Conservation (phyloP, 1,140 invertebrate species). For the Anagrus nilaparvatae region DNA sequence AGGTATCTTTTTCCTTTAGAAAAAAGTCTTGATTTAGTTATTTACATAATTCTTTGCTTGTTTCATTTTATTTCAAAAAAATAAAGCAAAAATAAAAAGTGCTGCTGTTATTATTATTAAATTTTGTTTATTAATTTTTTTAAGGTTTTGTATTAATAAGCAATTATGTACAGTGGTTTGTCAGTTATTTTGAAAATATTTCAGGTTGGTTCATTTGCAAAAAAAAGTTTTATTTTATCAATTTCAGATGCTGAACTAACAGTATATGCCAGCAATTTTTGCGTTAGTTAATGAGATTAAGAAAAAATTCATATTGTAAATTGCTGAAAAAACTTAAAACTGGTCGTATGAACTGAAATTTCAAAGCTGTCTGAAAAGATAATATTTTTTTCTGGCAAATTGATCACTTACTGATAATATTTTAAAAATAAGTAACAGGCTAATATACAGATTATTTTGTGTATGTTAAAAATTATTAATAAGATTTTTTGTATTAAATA, state of each 20-base stretch:
- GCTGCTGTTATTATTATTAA: constrained; percentile 7
- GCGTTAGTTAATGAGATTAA: background rate
- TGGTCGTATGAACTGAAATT: too few species aligned
- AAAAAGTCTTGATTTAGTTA: constrained; percentile 28
- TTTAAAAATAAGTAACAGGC: too few species aligned
- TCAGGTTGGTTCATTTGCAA: background rate
- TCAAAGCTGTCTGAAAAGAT: too few species aligned
- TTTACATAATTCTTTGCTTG: constrained; percentile 3
- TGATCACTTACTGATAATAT: too few species aligned
- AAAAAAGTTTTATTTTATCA: background rate
- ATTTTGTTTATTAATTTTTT: constrained; percentile 10
- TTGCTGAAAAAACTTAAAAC: too few species aligned
- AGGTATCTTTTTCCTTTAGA: constrained; percentile 32
- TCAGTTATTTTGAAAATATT: background rate
- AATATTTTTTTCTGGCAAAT: too few species aligned
- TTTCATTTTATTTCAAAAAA: background rate
- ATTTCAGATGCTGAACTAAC: background rate
- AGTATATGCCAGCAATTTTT: background rate
- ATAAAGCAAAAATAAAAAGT: constrained; percentile 9
- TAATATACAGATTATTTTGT: too few species aligned
- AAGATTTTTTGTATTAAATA: too few species aligned
- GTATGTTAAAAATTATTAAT: too few species aligned
- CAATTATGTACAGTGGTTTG: background rate
- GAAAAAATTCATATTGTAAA: background rate
- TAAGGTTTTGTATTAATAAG: background rate